Evolutionary conservation across 2,888 invertebrate species (phyloP).

Genomic region (Meloe dianella): DNA sequence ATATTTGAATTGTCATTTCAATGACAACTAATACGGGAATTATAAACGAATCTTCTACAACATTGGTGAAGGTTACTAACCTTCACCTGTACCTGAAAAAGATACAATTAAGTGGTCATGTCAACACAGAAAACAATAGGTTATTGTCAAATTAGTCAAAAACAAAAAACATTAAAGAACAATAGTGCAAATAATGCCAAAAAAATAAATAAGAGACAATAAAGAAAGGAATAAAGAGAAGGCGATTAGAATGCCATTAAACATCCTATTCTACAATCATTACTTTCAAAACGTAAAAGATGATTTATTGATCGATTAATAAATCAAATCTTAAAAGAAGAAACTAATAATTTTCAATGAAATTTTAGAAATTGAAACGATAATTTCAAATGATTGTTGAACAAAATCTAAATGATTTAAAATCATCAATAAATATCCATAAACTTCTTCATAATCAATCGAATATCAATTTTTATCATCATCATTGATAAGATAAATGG

Average conservation of each 20-base stretch:
- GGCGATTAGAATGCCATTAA: too few relatives aligned
- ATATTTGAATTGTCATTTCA: too few relatives aligned
- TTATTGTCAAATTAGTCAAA: not conserved
- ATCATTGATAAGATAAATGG: too few relatives aligned
- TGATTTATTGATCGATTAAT: not conserved
- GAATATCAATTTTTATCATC: too few relatives aligned
- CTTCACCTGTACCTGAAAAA: not conserved
- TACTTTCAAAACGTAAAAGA: not conserved
- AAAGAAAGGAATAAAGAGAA: not conserved
- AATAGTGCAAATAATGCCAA: too few relatives aligned
- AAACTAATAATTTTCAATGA: not conserved
- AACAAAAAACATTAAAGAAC: too few relatives aligned
- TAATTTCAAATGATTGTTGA: not conserved
- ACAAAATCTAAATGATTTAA: not conserved
- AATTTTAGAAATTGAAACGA: not conserved
- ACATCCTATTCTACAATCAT: not conserved
- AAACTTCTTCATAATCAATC: too few relatives aligned
- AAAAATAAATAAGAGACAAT: too few relatives aligned
- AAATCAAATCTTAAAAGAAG: not conserved
- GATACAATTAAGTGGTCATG: too few relatives aligned
- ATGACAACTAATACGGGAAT: not conserved
- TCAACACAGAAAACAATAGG: not conserved
- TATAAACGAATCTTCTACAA: not conserved
- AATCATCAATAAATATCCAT: too few relatives aligned
- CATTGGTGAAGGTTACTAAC: not conserved